Base-by-base conservation (phyloP, 2,888 invertebrate genomes). In the Bembecia ichneumoniformis region DNA sequence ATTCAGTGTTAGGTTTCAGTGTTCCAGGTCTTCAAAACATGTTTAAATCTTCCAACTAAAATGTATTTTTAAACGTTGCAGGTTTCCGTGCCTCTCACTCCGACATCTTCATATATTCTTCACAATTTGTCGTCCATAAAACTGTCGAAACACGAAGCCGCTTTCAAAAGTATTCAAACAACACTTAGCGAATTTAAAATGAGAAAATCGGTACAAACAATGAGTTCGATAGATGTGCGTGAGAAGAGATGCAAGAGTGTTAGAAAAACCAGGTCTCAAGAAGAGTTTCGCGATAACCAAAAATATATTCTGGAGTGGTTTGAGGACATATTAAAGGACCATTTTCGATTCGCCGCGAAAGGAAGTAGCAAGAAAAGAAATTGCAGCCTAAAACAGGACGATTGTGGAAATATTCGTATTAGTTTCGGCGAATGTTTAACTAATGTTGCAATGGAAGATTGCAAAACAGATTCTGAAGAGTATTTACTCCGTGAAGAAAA, bases 31-130 rank as follows among this genome's bases (percentile, higher is more conserved):
- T n/a, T n/a, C n/a, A n/a, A n/a, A n/a, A n/a, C n/a, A n/a, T n/a
- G n/a, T n/a, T n/a, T n/a, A n/a, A n/a, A n/a, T n/a, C n/a, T n/a
- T n/a, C n/a, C n/a, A n/a, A n/a, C 1, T 20, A 4, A 20, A 20
- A 20, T 20, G 20, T 20, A 20, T 4, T 20, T n/a, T 20, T 20
- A 28, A 28, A 28, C 71, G 59, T 76, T 78, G 34, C 63, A 82
- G 82, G 64, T 77, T 61, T 78, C 77, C 28, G 62, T 76, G 36
- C 62, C 73, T 2, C 55, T 66, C 4, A 62, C 74, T 1, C 64
- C 71, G 11, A 48, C 58, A 3, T 35, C 61, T 3, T 66, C 67
- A 35, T 55, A 52, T 11, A 53, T 51, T 10, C 16, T 43, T 14
- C 60, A 67, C 57, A 55, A 58, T 62, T 58, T 15, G 57, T 51